Evolutionary conservation across 2,888 invertebrate species (phyloP).

Genomic region (Bellardia pandia): DNA sequence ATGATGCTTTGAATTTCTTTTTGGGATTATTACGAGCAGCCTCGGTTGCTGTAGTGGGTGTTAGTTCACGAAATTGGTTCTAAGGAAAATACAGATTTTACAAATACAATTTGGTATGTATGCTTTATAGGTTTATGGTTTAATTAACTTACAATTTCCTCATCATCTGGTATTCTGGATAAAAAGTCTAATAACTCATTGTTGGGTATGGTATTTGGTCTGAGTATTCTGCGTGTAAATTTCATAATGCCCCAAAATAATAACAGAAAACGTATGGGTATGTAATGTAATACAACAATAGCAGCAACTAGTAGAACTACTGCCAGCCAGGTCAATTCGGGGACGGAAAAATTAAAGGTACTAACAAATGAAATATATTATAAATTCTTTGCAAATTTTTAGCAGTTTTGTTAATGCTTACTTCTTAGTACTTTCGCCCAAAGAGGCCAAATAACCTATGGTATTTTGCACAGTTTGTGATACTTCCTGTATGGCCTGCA

Average conservation of each 20-base stretch:
- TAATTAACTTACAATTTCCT: conserved; percentile 90
- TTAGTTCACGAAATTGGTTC: conserved; percentile 83
- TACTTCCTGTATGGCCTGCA: conserved; percentile 98
- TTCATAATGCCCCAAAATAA: conserved; percentile 98
- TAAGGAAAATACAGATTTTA: conserved; percentile 55
- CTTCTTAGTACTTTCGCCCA: conserved; percentile 98
- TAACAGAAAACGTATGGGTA: conserved; percentile 95
- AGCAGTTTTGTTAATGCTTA: conserved; percentile 83
- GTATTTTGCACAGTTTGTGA: conserved; percentile 98
- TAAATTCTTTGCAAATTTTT: background rate
- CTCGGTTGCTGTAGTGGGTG: conserved; percentile 80
- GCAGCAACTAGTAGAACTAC: conserved; percentile 90
- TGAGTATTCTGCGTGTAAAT: conserved; percentile 95
- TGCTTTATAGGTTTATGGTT: background rate
- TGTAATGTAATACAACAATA: conserved; percentile 92
- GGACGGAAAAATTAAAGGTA: conserved; percentile 98
- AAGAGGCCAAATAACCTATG: conserved; percentile 96
- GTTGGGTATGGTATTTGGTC: conserved; percentile 97
- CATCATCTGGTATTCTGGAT: conserved; percentile 97
- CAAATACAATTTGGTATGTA: background rate
- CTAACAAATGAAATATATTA: conserved; percentile 85
- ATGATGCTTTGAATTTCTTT: conserved; percentile 83
- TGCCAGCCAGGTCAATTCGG: conserved; percentile 97
- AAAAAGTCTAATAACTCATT: conserved; percentile 98
- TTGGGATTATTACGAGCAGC: conserved; percentile 81